Conservation (phyloP, 2,797 vertebrate species). For the Paramormyrops hopkinsi region DNA sequence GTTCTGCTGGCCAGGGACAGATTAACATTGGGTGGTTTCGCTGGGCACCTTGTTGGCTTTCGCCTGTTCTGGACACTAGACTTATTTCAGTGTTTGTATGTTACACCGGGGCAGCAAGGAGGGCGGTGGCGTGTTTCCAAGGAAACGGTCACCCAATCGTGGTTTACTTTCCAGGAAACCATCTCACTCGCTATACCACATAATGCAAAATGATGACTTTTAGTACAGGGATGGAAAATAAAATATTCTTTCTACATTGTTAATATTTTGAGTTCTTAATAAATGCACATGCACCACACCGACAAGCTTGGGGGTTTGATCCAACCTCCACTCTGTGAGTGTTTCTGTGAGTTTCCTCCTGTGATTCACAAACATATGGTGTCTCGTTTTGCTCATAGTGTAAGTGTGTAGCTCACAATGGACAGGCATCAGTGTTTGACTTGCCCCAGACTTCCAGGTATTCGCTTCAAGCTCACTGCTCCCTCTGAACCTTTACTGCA, state of each 20-base stretch:
- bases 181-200: neutral
- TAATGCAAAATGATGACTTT: neutral
- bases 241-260: neutral
- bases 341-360: neutral
- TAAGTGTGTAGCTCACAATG: neutral
- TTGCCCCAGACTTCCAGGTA: neutral
- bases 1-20: neutral
- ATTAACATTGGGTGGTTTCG: neutral
- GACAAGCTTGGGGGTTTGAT: neutral
- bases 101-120: neutral
- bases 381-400: neutral
- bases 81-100: neutral
- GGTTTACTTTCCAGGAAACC: neutral
- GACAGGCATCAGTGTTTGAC: neutral
- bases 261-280: neutral
- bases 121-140: neutral
- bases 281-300: neutral
- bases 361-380: neutral
- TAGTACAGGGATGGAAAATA: neutral
- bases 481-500: neutral
- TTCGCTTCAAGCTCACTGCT: neutral
- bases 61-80: neutral
- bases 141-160: neutral
- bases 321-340: neutral
- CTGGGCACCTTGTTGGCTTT: neutral